phyloP scores from a whole-genome alignment of 2,888 invertebrate species.

The Osedax fenrisi region DNA sequence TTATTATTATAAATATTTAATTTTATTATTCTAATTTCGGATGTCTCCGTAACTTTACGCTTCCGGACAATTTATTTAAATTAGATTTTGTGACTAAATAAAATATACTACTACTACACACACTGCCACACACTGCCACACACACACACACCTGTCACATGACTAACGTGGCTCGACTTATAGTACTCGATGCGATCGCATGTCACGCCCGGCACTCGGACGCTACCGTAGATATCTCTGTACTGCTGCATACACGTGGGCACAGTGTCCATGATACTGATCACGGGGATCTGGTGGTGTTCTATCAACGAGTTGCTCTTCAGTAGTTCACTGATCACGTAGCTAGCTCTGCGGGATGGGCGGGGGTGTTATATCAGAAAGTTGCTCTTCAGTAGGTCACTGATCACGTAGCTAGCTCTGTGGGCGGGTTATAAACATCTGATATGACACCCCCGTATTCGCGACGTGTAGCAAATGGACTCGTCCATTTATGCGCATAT shows the following conservation, averaged over 20 bases:
- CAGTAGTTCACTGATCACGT: neutral
- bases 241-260: neutral
- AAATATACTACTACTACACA: no score
- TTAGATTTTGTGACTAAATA: no score
- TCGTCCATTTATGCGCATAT: no score
- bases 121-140: no score
- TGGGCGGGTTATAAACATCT: no score
- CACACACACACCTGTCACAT: neutral
- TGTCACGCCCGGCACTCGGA: neutral
- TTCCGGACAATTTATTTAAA: no score
- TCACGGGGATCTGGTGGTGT: neutral
- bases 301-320: neutral
- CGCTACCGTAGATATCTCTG: neutral
- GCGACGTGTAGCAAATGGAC: no score
- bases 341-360: neutral
- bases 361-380: neutral
- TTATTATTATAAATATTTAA: no score
- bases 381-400: neutral
- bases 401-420: neutral
- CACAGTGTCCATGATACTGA: neutral
- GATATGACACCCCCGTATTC: no score
- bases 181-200: neutral
- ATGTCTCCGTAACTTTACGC: no score
- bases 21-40: no score
- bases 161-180: neutral